Evolutionary conservation across 2,888 invertebrate genomes (phyloP).

Genomic region (Scotopteryx bipunctaria): DNA sequence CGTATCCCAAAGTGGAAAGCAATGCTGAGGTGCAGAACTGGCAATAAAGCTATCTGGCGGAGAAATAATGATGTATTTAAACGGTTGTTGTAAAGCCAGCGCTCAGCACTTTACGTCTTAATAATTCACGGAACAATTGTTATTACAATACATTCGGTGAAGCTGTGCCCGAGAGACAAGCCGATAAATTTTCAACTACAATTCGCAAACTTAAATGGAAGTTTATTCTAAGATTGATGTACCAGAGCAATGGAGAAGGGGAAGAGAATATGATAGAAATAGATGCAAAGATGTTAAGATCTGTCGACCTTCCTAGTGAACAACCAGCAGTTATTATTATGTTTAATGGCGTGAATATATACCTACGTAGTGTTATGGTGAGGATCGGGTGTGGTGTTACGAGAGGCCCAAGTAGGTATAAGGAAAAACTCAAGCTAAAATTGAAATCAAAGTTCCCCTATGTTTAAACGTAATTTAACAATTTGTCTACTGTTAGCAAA

Average conservation of each 20-base stretch:
- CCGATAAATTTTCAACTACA: slow-evolving; percentile 35
- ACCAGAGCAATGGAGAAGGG: background rate
- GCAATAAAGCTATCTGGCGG: slow-evolving; percentile 44
- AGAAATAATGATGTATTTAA: slow-evolving; percentile 49
- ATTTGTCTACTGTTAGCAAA: too few species aligned
- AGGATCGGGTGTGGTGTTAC: too few species aligned
- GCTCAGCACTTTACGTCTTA: slow-evolving; percentile 46
- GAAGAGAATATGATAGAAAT: background rate
- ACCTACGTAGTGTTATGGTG: too few species aligned
- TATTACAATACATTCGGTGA: slow-evolving; percentile 45
- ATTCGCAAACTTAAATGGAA: slow-evolving; percentile 34
- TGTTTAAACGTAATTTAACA: too few species aligned
- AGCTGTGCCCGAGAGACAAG: slow-evolving; percentile 37
- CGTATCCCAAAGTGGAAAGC: slow-evolving; percentile 23
- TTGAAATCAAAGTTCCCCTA: too few species aligned
- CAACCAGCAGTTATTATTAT: too few species aligned
- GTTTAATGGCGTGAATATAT: too few species aligned
- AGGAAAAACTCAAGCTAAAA: too few species aligned
- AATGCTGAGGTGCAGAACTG: slow-evolving; percentile 30
- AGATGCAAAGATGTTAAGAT: too few species aligned
- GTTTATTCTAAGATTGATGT: slow-evolving; percentile 27
- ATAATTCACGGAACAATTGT: slow-evolving; percentile 46
- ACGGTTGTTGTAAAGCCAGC: slow-evolving; percentile 44
- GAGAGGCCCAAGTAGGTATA: too few species aligned
- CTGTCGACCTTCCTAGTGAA: too few species aligned